These are phyloP conservation scores for Lithosia quadra DNA, from an alignment of 2,888 invertebrate species.

Conservation along the genomic window DNA sequence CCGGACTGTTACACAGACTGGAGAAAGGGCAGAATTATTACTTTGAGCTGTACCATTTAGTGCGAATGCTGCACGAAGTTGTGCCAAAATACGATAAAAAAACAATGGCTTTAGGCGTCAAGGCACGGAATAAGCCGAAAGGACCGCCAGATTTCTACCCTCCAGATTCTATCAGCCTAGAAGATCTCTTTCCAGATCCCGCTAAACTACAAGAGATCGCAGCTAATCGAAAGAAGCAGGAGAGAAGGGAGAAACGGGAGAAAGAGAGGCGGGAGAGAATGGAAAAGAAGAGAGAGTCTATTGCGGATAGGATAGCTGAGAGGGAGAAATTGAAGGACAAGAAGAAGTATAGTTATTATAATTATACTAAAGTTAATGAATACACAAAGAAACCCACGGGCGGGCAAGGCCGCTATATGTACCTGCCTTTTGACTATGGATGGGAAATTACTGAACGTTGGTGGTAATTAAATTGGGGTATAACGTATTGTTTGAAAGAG, in stretches of 20 bases:
- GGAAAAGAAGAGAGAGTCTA: background rate
- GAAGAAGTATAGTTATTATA: background rate
- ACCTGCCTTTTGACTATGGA: background rate
- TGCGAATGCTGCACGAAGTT: background rate
- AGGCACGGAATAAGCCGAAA: too few species aligned
- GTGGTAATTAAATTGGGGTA: too few species aligned
- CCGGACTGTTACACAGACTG: background rate
- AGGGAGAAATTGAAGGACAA: background rate
- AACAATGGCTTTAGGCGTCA: too few species aligned
- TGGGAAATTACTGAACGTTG: background rate
- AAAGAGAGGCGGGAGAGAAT: background rate
- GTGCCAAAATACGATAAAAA: background rate
- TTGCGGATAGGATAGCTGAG: background rate
- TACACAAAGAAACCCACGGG: background rate
- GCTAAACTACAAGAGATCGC: too few species aligned
- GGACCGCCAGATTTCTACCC: too few species aligned
- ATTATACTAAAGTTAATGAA: background rate
- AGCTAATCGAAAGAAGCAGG: background rate
- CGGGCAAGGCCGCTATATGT: background rate
- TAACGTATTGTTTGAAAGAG: too few species aligned
- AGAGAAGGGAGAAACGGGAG: background rate
- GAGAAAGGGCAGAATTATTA: background rate
- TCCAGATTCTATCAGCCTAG: too few species aligned
- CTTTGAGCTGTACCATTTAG: background rate
- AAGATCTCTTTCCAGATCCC: too few species aligned